Conservation (phyloP, 2,888 invertebrate genomes). For the Drosophila merina region DNA sequence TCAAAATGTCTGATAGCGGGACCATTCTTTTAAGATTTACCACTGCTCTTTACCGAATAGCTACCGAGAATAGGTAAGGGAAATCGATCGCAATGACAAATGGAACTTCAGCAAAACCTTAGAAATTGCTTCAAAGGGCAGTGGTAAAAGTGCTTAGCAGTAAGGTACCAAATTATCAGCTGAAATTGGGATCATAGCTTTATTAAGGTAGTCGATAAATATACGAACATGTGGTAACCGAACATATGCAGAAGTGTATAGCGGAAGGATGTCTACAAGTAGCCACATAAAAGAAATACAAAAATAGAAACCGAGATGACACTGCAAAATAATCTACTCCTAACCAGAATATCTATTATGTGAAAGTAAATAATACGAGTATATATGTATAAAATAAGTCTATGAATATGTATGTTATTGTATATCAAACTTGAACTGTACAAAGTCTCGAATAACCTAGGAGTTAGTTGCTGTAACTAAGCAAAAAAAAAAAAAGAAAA, state of each 20-base stretch:
- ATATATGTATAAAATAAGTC: neutral
- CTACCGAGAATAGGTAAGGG: neutral
- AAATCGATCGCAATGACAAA: neutral
- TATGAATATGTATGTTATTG: slow-evolving; percentile 40
- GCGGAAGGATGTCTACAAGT: slow-evolving; percentile 33
- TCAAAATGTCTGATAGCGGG: slow-evolving; percentile 85
- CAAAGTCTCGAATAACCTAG: slow-evolving; percentile 34
- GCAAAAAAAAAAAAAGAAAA: neutral
- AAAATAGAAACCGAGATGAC: slow-evolving; percentile 17
- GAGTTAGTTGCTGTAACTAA: slow-evolving; percentile 17
- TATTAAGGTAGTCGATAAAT: slow-evolving; percentile 85
- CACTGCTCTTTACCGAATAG: slow-evolving; percentile 81
- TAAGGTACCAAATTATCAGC: slow-evolving; percentile 85
- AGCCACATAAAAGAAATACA: slow-evolving; percentile 18
- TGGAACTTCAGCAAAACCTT: neutral
- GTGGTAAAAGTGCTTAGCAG: slow-evolving; percentile 84
- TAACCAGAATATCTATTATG: slow-evolving; percentile 41
- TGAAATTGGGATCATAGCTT: slow-evolving; percentile 88
- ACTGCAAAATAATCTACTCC: slow-evolving; percentile 35
- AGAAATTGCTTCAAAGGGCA: slow-evolving; percentile 75
- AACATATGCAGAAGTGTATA: slow-evolving; percentile 44
- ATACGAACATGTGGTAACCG: slow-evolving; percentile 36
- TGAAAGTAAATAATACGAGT: slow-evolving; percentile 9
- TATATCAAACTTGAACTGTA: slow-evolving; percentile 53
- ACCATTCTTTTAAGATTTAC: slow-evolving; percentile 85